Evolutionary conservation across 1,140 invertebrate genomes (phyloP).

Genomic region (Asbolus verrucosus): DNA sequence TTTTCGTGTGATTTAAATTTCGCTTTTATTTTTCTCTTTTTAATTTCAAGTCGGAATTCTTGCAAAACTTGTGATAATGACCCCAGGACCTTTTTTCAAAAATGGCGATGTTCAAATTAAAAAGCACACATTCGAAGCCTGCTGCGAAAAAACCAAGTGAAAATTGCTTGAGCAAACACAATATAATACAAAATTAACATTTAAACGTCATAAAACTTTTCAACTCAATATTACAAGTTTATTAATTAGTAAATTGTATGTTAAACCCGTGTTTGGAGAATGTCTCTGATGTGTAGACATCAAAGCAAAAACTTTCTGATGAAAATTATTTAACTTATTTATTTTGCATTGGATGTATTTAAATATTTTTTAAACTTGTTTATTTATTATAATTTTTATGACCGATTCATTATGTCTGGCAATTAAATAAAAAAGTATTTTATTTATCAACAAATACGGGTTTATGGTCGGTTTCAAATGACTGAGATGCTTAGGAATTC

Average conservation of each 20-base stretch:
- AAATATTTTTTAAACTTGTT: conserved; percentile 16
- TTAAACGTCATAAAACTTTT: background rate
- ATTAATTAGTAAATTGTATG: background rate
- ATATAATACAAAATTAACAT: background rate
- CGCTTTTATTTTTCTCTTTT: background rate
- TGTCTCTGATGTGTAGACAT: no score
- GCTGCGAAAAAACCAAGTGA: no score
- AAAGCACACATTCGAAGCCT: background rate
- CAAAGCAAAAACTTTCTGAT: no score
- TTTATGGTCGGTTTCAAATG: conserved; percentile 8
- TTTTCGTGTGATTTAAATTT: conserved; percentile 19
- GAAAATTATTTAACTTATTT: background rate
- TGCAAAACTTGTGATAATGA: background rate
- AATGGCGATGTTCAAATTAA: background rate
- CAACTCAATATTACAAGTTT: background rate
- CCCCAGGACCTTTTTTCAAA: background rate
- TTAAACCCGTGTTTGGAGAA: no score
- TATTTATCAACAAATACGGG: conserved; percentile 26
- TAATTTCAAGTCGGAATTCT: conserved; percentile 1
- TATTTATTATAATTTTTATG: conserved; percentile 32
- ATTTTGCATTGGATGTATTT: background rate
- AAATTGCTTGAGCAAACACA: background rate
- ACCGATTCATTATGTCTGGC: conserved; percentile 9
- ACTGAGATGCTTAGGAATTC: conserved; percentile 9
- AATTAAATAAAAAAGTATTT: conserved; percentile 17